Evolutionary conservation across 2,888 invertebrate genomes (phyloP).

Genomic region (Tetranychus truncatus): DNA sequence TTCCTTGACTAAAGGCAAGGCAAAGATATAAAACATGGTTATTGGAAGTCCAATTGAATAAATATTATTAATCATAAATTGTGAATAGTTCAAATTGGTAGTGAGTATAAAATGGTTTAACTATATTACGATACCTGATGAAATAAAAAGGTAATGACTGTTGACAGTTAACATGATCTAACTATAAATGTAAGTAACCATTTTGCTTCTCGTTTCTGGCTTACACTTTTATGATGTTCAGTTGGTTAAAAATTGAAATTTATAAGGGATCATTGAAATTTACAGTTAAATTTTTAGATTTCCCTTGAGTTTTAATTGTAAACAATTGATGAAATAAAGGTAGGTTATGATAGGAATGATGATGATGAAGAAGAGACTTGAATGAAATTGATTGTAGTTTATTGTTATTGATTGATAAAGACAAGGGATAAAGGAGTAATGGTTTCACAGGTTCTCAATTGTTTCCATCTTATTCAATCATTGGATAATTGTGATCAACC

Average conservation of each 20-base stretch:
- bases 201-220: too few relatives aligned
- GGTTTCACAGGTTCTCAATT: not conserved
- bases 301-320: not conserved
- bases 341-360: not conserved
- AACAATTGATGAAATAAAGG: not conserved
- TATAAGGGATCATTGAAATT: not conserved
- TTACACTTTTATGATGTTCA: too few relatives aligned
- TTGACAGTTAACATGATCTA: not conserved
- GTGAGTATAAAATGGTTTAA: too few relatives aligned
- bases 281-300: not conserved
- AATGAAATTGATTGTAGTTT: not conserved
- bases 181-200: too few relatives aligned
- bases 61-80: too few relatives aligned
- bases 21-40: too few relatives aligned
- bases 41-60: too few relatives aligned
- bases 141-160: not conserved
- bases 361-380: not conserved
- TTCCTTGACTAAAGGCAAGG: too few relatives aligned
- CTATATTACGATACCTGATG: too few relatives aligned
- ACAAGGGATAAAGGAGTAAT: not conserved
- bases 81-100: too few relatives aligned
- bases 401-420: conserved; percentile 1
- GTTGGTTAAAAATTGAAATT: not conserved
- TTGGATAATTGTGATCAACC: too few relatives aligned
- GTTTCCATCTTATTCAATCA: not conserved